These are phyloP conservation scores for Erinaceus europaeus DNA, from an alignment of 2,113 vertebrate genomes.

Conservation along the genomic window DNA sequence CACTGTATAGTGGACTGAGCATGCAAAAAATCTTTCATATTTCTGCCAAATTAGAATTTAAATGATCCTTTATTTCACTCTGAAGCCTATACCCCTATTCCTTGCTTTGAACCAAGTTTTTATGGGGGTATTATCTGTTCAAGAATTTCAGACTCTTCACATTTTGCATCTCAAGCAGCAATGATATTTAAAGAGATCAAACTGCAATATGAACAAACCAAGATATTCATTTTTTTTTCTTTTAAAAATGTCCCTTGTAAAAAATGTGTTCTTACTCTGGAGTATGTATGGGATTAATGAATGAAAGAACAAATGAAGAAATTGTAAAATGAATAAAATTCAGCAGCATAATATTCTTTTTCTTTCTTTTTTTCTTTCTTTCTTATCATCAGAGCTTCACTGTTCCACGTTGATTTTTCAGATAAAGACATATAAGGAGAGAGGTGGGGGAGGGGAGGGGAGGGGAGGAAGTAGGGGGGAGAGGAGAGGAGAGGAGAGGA, in stretches of 20 bases:
- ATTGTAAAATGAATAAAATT: background rate
- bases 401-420: no score
- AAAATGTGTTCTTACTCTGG: background rate
- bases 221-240: background rate
- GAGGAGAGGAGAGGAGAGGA: no score
- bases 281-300: background rate
- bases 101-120: background rate
- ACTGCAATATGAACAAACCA: background rate
- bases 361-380: no score
- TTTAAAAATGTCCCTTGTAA: background rate
- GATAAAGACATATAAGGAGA: no score
- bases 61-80: background rate
- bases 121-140: background rate
- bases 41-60: background rate
- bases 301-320: background rate
- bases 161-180: background rate
- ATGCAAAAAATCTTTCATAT: background rate
- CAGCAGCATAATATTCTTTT: no score
- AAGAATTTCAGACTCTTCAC: background rate
- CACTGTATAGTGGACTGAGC: background rate
- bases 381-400: no score
- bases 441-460: no score
- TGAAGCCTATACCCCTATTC: background rate
- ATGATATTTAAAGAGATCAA: background rate
- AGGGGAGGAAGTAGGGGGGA: no score